These are phyloP conservation scores for Drosophila sechellia DNA, from an alignment of 1,140 invertebrate species.

Conservation along the genomic window DNA sequence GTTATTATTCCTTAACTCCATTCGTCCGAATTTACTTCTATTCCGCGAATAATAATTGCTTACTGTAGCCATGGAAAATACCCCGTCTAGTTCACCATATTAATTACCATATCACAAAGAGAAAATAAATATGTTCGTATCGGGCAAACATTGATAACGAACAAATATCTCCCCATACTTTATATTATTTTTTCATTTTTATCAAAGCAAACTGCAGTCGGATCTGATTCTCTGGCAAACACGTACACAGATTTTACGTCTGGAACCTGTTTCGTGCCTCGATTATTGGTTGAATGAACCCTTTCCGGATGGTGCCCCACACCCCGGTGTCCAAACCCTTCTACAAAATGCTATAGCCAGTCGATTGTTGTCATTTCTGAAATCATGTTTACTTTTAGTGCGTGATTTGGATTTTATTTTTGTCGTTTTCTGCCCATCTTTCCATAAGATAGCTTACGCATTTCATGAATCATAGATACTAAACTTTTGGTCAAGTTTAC, in stretches of 20 bases:
- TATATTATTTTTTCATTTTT: conserved; percentile 41
- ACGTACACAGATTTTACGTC: conserved; percentile 60
- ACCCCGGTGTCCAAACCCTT: not conserved
- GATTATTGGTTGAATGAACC: conserved; percentile 79
- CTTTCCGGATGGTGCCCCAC: conserved; percentile 47
- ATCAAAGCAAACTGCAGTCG: conserved; percentile 56
- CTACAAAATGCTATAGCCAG: not conserved
- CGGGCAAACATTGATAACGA: conserved; percentile 50
- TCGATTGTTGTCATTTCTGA: conserved; percentile 60
- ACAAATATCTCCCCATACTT: conserved; percentile 14
- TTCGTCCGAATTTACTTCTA: not conserved
- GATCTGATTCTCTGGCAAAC: conserved; percentile 41
- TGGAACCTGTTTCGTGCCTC: conserved; percentile 63
- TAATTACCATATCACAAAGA: conserved; percentile 33
- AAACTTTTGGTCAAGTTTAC: not conserved
- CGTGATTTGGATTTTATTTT: conserved; percentile 61
- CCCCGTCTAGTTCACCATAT: not conserved
- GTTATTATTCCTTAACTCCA: conserved; percentile 22
- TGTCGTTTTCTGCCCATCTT: not conserved
- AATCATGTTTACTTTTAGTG: conserved; percentile 60
- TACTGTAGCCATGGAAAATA: conserved; percentile 37
- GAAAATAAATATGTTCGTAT: conserved; percentile 47
- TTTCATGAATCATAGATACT: conserved; percentile 23
- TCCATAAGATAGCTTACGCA: conserved; percentile 8
- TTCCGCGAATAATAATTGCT: conserved; percentile 4